Conservation (phyloP, 1,140 invertebrate genomes). For the Penaeus japonicus region DNA sequence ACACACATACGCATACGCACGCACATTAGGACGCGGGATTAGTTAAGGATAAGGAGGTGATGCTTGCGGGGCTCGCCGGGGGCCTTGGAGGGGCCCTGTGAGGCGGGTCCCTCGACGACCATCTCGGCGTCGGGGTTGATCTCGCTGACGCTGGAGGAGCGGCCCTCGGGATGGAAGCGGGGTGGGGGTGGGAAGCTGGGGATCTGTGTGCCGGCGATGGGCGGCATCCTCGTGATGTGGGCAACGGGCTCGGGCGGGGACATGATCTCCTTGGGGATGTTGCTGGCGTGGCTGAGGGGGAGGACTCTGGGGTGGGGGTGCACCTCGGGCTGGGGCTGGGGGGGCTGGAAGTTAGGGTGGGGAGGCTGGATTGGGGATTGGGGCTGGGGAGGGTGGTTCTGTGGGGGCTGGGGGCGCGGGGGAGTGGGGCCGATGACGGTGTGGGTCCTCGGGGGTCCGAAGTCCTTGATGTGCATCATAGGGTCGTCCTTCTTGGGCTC, state of each 20-base stretch:
- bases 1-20: neutral
- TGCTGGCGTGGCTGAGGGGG: neutral
- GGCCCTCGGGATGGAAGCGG: slow-evolving; percentile 10
- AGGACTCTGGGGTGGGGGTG: neutral
- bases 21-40: neutral
- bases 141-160: neutral
- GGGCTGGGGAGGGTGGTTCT: neutral
- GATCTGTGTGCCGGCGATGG: neutral
- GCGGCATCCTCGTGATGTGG: neutral
- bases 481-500: neutral
- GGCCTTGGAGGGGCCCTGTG: neutral
- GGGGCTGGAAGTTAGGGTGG: neutral
- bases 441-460: slow-evolving; percentile 30
- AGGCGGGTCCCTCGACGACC: neutral
- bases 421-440: slow-evolving; percentile 11
- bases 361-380: neutral
- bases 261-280: slow-evolving; percentile 18
- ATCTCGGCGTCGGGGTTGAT: slow-evolving; percentile 31
- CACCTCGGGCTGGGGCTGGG: neutral
- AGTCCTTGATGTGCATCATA: neutral
- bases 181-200: neutral
- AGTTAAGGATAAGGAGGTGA: slow-evolving; percentile 41
- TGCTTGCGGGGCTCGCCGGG: slow-evolving; percentile 18
- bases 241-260: slow-evolving; percentile 18
- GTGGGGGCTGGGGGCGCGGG: neutral